Conservation (phyloP, 2,888 invertebrate species). For the Callinectes sapidus region DNA sequence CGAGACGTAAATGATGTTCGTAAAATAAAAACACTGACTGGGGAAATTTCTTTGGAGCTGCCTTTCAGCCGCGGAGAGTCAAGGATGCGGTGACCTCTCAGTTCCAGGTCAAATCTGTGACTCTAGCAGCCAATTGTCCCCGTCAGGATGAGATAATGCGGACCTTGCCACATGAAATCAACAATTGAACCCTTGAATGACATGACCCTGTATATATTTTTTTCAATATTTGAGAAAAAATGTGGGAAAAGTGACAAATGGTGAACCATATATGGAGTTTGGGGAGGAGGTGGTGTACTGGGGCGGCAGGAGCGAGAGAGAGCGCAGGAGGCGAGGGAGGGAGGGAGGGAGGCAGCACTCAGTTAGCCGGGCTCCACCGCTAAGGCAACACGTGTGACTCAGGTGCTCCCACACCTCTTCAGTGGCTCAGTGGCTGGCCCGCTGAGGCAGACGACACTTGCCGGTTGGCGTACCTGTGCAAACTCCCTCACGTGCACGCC, state of each 20-base stretch:
- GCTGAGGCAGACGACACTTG: constrained; percentile 18
- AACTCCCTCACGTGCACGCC: not conserved
- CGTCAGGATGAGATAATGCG: not conserved
- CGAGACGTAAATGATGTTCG: constrained; percentile 23
- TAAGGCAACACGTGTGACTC: constrained; percentile 27
- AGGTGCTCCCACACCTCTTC: constrained; percentile 7
- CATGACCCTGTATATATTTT: not conserved
- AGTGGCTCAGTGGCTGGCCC: constrained; percentile 22
- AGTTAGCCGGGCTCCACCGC: constrained; percentile 12
- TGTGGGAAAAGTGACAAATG: constrained; percentile 45
- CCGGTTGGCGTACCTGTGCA: not conserved
- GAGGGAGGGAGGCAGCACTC: constrained; percentile 23
- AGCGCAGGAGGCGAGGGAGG: not conserved
- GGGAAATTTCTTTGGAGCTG: constrained; percentile 41
- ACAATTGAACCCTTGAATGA: constrained; percentile 32
- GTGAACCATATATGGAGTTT: constrained; percentile 36
- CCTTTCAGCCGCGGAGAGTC: constrained; percentile 50
- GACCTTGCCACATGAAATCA: not conserved
- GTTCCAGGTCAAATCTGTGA: constrained; percentile 57
- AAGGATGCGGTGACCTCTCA: constrained; percentile 54
- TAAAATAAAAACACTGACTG: constrained; percentile 38
- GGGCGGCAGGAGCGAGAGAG: constrained; percentile 24
- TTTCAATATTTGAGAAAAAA: not conserved
- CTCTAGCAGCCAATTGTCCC: constrained; percentile 36
- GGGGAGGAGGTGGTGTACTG: constrained; percentile 37